phyloP scores from a whole-genome alignment of 1,140 invertebrate species.

The Rhagoletis zephyria region DNA sequence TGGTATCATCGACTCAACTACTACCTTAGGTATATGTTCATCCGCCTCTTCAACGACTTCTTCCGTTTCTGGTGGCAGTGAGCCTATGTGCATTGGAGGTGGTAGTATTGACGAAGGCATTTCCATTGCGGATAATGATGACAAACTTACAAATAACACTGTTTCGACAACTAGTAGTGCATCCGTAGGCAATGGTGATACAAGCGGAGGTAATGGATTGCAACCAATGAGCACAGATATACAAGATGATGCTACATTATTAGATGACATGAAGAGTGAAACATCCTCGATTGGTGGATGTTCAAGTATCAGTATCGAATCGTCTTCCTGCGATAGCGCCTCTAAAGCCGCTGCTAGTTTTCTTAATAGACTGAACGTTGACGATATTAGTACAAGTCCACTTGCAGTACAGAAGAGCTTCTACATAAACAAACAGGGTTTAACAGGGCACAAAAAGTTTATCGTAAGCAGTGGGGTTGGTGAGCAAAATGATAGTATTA shows the following conservation, averaged over 20 bases:
- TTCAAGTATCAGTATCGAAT: slow-evolving; percentile 42
- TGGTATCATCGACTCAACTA: neutral
- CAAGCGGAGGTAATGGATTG: neutral
- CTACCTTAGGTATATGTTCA: slow-evolving; percentile 54
- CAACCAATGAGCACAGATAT: slow-evolving; percentile 53
- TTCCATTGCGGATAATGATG: slow-evolving; percentile 65
- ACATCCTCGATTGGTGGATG: slow-evolving; percentile 66
- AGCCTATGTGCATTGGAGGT: slow-evolving; percentile 63
- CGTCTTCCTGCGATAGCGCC: slow-evolving; percentile 32
- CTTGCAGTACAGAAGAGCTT: slow-evolving; percentile 35
- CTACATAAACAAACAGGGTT: slow-evolving; percentile 46
- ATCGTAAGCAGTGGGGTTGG: slow-evolving; percentile 39
- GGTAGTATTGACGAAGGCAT: slow-evolving; percentile 66
- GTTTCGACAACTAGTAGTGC: slow-evolving; percentile 54
- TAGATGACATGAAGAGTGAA: slow-evolving; percentile 70
- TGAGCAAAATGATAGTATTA: slow-evolving; percentile 46
- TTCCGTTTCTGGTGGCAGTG: slow-evolving; percentile 53
- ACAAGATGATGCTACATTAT: slow-evolving; percentile 59
- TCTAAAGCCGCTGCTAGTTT: slow-evolving; percentile 47
- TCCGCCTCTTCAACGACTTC: slow-evolving; percentile 54
- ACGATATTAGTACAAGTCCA: slow-evolving; percentile 46
- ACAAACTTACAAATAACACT: slow-evolving; percentile 44
- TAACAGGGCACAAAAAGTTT: slow-evolving; percentile 26
- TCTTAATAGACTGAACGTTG: slow-evolving; percentile 50
- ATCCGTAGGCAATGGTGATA: neutral